Evolutionary conservation across 2,888 invertebrate species (phyloP), one percentile per base, ranked within the genome.

Genomic region (Mycalesis mineus): DNA sequence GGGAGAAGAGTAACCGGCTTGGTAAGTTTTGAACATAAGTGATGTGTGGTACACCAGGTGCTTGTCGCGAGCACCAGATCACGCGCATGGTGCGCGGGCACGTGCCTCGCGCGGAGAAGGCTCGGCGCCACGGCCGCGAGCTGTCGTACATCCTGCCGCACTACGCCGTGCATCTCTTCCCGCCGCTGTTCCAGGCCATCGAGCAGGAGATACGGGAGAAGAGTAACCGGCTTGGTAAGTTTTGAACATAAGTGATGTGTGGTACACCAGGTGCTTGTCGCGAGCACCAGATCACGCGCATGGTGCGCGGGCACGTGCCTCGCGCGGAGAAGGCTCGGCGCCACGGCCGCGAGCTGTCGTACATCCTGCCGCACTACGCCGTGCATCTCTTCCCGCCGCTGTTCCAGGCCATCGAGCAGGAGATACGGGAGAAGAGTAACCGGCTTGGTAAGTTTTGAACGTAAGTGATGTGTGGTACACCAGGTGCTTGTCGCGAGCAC

Each of bases 111-210:
- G 94, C 95, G 0, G 93, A 95, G 77, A 92, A 94, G 68, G 94
- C 94, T 0, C 88, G 96, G 9, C 89, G 94, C 7, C 95, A 95
- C 76, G 95, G 95, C 0, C 90, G 94, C 33, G 96, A 96, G 79
- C 84, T 96, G 22, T 94, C 95, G 67, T 96, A 94, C 78, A 95
- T 95, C 67, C 86, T 97, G 64, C 96, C 96, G 0, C 93, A 95
- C 71, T 92, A 94, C 71, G 93, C 95, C 1, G 95, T 95, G 9
- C 92, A 93, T 59, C 92, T 92, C 66, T 96, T 96, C 78, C 93
- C 96, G 1, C 91, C 92, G 1, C 88, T 96, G 22, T 95, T 96
- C 79, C 91, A 91, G 5, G 94, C 94, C 0, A 94, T 96, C 60
- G 95, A 95, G 74, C 91, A 92, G 39, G 94, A 94, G 77, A 94